Evolutionary conservation across 1,140 invertebrate species (phyloP).

Genomic region (Drosophila bocqueti): DNA sequence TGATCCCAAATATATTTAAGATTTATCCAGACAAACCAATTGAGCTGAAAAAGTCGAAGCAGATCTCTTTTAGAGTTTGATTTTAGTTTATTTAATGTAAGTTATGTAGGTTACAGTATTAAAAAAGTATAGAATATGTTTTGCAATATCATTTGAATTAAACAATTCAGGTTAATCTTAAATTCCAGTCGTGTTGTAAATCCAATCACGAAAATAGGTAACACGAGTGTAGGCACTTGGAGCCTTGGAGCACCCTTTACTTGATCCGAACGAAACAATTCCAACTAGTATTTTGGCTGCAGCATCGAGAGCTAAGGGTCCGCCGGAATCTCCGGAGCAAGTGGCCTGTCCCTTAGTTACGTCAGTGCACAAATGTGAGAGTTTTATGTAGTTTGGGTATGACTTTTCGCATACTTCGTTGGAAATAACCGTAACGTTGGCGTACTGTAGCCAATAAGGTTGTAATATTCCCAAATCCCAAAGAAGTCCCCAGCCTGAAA

Average conservation of each 20-base stretch:
- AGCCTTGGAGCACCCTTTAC: accelerated
- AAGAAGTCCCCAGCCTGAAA: conserved; percentile 62
- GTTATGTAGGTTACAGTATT: background rate
- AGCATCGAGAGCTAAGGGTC: conserved; percentile 84
- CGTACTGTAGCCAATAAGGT: conserved; percentile 21
- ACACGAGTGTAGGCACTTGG: background rate
- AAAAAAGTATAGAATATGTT: background rate
- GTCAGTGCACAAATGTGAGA: conserved; percentile 37
- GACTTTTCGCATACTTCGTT: conserved; percentile 2
- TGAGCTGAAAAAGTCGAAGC: background rate
- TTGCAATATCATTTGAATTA: background rate
- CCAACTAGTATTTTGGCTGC: background rate
- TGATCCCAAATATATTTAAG: too few species aligned
- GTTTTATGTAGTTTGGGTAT: background rate
- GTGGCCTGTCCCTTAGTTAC: conserved; percentile 42
- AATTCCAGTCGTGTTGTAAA: background rate
- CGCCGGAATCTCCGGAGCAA: conserved; percentile 87
- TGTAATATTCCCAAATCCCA: conserved; percentile 27
- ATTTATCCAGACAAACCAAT: too few species aligned
- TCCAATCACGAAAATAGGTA: background rate
- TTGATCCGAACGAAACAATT: background rate
- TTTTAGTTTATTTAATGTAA: background rate
- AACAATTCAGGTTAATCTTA: background rate
- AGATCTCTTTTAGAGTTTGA: too few species aligned
- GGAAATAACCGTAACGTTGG: background rate